Evolutionary conservation across 2,888 invertebrate genomes (phyloP).

Genomic region (Monochamus alternatus): DNA sequence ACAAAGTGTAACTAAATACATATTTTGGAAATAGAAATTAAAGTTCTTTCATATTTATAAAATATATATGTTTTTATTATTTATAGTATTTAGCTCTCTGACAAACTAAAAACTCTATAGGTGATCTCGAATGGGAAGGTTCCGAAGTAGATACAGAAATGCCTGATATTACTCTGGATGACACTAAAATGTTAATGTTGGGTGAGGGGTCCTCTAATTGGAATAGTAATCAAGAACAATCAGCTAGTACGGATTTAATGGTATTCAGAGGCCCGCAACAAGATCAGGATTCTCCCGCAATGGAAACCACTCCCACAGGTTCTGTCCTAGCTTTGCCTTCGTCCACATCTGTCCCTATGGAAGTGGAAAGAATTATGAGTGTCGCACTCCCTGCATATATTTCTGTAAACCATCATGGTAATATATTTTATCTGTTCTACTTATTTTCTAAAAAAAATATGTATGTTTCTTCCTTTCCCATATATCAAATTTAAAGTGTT

Average conservation of each 20-base stretch:
- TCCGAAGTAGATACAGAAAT: constrained; percentile 77
- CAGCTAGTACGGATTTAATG: constrained; percentile 52
- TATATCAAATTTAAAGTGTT: too few species aligned
- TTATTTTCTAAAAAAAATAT: not conserved
- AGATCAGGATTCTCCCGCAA: constrained; percentile 37
- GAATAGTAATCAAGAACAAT: constrained; percentile 40
- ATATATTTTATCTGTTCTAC: not conserved
- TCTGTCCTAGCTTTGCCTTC: constrained; percentile 53
- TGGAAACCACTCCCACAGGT: constrained; percentile 44
- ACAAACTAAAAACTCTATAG: constrained; percentile 63
- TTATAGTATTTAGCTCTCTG: too few species aligned
- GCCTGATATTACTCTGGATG: constrained; percentile 65
- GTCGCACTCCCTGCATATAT: constrained; percentile 57
- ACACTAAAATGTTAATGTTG: constrained; percentile 51
- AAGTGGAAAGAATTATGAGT: constrained; percentile 56
- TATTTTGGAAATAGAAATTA: too few species aligned
- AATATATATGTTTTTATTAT: too few species aligned
- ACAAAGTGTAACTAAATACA: too few species aligned
- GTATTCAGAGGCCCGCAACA: constrained; percentile 47
- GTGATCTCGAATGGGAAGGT: constrained; percentile 85
- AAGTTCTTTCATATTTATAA: too few species aligned
- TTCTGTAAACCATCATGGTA: constrained; percentile 34
- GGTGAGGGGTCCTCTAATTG: constrained; percentile 45
- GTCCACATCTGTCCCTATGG: constrained; percentile 47
- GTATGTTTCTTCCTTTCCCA: not conserved